These are phyloP conservation scores for Chaetura pelagica DNA, from an alignment of 2,113 vertebrate genomes.

Conservation along the genomic window DNA sequence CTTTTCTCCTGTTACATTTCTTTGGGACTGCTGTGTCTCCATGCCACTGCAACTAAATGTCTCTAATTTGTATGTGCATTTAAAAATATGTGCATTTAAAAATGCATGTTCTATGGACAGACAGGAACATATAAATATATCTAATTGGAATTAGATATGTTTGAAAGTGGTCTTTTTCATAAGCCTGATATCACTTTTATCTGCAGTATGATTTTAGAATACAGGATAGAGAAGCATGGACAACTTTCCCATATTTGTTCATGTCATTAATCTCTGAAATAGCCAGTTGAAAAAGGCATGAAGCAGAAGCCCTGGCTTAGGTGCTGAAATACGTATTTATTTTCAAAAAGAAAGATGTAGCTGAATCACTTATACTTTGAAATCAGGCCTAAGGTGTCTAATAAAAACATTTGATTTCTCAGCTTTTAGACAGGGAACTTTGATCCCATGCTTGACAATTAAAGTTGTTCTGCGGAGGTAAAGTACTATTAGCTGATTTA, in stretches of 20 bases:
- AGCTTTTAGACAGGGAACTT: slow-evolving; percentile 24
- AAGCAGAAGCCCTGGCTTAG: neutral
- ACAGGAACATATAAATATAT: neutral
- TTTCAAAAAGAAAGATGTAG: neutral
- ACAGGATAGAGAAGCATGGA: neutral
- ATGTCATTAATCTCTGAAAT: neutral
- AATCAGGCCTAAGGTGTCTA: slow-evolving; percentile 29
- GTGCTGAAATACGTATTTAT: neutral
- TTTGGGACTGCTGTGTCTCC: neutral
- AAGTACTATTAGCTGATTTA: slow-evolving; percentile 28
- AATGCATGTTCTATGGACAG: neutral
- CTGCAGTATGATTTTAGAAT: neutral
- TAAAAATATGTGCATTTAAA: neutral
- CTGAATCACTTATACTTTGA: slow-evolving; percentile 18
- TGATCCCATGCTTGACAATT: slow-evolving; percentile 39
- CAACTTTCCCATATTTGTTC: neutral
- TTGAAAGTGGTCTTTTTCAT: neutral
- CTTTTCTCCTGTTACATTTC: neutral
- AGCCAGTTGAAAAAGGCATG: neutral
- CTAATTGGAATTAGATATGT: neutral
- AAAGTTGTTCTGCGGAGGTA: neutral
- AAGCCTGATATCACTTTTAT: neutral
- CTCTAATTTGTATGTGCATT: neutral
- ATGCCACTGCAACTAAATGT: neutral
- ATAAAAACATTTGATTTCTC: neutral